Percentiles rank a stretch among this genome's conserved stretches.
Conservation (phyloP, 2,113 vertebrate species). For the Emydura subglobosa region DNA sequence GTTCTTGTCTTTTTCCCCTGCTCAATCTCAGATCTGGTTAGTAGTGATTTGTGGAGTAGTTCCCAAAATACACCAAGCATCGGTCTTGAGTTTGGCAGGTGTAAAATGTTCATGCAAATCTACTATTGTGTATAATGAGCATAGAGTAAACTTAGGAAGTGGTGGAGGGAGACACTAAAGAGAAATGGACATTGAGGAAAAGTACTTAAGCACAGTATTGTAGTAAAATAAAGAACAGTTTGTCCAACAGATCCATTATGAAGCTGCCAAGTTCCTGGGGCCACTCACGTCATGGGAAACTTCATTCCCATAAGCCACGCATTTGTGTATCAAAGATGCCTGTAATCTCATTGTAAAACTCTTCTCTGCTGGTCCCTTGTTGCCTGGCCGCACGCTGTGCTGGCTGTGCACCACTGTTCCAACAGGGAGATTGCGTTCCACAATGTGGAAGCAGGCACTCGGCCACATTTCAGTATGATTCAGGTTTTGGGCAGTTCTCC, state of each 20-base stretch:
- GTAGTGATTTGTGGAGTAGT: neutral
- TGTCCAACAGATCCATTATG: neutral
- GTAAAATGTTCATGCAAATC: fast-evolving
- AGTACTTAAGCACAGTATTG: neutral
- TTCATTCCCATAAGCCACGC: fast-evolving
- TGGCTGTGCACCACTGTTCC: neutral
- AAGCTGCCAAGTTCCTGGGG: neutral
- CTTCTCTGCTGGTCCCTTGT: neutral
- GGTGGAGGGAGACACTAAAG: neutral
- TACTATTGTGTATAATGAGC: neutral
- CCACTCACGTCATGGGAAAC: fast-evolving
- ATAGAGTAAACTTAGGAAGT: fast-evolving
- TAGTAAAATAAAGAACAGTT: neutral
- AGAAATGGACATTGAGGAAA: neutral
- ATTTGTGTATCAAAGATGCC: neutral
- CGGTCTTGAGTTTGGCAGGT: neutral
- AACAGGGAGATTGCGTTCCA: neutral
- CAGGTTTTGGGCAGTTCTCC: neutral
- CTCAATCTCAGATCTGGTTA: neutral
- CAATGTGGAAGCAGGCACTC: neutral
- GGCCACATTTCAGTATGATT: fast-evolving
- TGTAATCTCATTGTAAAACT: neutral
- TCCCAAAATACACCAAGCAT: fast-evolving
- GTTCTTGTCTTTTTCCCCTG: neutral
- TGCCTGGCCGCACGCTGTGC: neutral